Base-by-base conservation (phyloP, 30 jellyfish, hydroid and myxozoan genomes). In the Chrysaora quinquecirrha region DNA sequence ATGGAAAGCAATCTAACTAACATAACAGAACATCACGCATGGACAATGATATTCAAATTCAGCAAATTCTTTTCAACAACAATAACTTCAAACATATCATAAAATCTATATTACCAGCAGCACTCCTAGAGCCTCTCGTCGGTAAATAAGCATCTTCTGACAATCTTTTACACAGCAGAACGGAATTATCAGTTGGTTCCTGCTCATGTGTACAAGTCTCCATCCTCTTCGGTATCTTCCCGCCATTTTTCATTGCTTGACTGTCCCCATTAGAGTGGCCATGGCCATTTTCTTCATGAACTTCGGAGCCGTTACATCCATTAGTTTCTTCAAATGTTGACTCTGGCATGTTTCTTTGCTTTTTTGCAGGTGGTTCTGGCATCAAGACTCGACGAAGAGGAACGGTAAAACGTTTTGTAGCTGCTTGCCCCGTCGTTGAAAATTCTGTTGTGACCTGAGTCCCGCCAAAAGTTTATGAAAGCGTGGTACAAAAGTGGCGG, bases 111-210 rank as follows among this genome's bases (percentile, higher is more conserved):
- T n/a, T 4, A 91, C 98, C 98, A 24, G 98, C 98, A 56, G 98
- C 98, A 86, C 77, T 62, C 6, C 32, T 47, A 0, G 96, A 85
- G 1, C 98, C 98, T 50, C 93, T 73, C 70, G 64, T 52, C 0
- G 98, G 98, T 30, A 82, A 16, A 2, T 71, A 64, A 22, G 98
- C 98, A 64, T 91, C 87, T 10, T 86, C 91, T 35, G 90, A 64
- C 73, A 91, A 47, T 48, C 71, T 64, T 60, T 85, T 85, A 30
- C 85, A 48, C 56, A 75, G 31, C 12, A 90, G 64, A 24, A 68
- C 86, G 18, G 90, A 33, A 35, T 77, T 88, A 80, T 90, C 96
- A 34, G n/a, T n/a, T n/a, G n/a, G n/a, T n/a, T n/a, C n/a, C n/a
- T n/a, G n/a, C n/a, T n/a, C n/a, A n/a, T n/a, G n/a, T n/a, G n/a